These are phyloP conservation scores for Leptinotarsa defecta DNA, from an alignment of 1,140 invertebrate genomes.

Conservation along the genomic window DNA sequence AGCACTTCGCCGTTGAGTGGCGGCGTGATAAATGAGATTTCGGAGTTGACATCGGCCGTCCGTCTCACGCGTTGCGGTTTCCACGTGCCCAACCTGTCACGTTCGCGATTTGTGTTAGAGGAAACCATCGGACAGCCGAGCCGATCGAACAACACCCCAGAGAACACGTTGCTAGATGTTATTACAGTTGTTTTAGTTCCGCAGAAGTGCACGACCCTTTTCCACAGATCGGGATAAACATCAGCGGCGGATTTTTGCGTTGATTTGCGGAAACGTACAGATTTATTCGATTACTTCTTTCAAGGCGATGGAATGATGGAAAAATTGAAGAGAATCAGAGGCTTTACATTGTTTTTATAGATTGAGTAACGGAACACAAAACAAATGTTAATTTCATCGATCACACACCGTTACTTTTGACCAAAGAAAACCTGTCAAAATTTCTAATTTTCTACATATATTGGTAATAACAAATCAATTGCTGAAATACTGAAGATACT, in stretches of 20 bases:
- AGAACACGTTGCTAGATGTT: conserved; percentile 42
- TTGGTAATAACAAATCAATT: too few relatives aligned
- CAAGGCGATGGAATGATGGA: too few relatives aligned
- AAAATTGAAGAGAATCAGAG: too few relatives aligned
- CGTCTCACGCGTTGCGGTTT: background rate
- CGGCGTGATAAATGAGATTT: conserved; percentile 41
- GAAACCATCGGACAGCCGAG: conserved; percentile 37
- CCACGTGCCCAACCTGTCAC: conserved; percentile 43
- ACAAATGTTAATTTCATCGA: too few relatives aligned
- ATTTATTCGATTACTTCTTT: background rate
- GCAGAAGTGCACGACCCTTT: conserved; percentile 22
- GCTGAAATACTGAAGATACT: too few relatives aligned
- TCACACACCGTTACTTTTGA: too few relatives aligned
- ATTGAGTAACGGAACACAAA: too few relatives aligned
- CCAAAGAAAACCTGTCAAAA: too few relatives aligned
- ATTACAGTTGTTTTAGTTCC: conserved; percentile 47
- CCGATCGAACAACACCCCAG: conserved; percentile 42
- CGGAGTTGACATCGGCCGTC: conserved; percentile 19
- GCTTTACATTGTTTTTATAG: too few relatives aligned
- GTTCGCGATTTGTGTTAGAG: conserved; percentile 45
- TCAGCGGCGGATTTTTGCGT: background rate
- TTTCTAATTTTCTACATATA: too few relatives aligned
- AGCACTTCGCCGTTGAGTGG: conserved; percentile 20
- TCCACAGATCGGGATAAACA: background rate
- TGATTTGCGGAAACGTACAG: background rate